phyloP scores from a whole-genome alignment of 2,797 vertebrate genomes.

The Mycteria americana region DNA sequence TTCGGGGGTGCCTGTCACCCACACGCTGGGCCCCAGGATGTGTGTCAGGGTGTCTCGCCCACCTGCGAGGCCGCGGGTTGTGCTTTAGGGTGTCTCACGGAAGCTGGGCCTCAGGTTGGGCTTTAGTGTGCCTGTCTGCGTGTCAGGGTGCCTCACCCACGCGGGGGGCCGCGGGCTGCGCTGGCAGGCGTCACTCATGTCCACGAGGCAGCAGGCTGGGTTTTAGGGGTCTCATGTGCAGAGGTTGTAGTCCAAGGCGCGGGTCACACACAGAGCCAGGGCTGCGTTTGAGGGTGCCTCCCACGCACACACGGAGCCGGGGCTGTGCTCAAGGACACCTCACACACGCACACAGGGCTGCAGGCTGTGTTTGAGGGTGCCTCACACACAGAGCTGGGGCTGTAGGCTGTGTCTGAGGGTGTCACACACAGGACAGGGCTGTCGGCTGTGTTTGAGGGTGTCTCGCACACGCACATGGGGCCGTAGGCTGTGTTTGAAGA shows the following conservation, averaged over 20 bases:
- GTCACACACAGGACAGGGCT: too few relatives aligned
- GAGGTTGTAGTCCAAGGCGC: neutral
- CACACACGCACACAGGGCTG: too few relatives aligned
- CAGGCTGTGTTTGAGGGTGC: neutral
- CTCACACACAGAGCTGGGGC: neutral
- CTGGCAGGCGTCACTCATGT: too few relatives aligned
- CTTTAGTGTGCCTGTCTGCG: accelerated
- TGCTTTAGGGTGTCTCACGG: neutral
- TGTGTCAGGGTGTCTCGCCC: accelerated
- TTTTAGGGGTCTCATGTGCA: neutral
- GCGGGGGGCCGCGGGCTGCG: accelerated
- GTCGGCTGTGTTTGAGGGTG: neutral
- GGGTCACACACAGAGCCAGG: neutral
- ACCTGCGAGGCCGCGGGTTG: neutral
- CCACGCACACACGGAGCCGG: accelerated
- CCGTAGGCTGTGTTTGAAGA: neutral
- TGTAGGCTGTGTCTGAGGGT: neutral
- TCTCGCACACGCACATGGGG: too few relatives aligned
- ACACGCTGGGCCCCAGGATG: neutral
- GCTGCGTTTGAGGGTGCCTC: neutral
- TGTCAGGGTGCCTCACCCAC: neutral
- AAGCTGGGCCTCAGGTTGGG: neutral
- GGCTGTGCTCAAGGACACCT: too few relatives aligned
- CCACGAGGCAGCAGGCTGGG: neutral
- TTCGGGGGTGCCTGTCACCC: neutral